These are phyloP conservation scores for Protophormia terraenovae DNA, from an alignment of 2,888 invertebrate species.

Conservation along the genomic window DNA sequence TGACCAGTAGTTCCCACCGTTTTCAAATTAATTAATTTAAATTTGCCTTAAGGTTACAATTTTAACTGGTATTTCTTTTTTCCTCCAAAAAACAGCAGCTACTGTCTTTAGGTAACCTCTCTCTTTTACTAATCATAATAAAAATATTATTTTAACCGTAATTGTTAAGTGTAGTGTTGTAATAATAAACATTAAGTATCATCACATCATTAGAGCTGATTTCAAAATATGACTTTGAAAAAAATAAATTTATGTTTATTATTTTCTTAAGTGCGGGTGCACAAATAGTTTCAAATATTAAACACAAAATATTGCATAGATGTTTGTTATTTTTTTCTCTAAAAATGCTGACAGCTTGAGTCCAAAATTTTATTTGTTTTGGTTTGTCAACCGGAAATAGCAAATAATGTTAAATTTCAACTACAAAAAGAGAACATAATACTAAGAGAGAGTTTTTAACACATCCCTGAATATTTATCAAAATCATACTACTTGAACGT, in stretches of 20 bases:
- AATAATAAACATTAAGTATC: constrained; percentile 27
- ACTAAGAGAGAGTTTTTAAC: background rate
- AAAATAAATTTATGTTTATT: constrained; percentile 1
- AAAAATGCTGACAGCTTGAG: constrained; percentile 30
- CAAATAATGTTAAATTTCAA: background rate
- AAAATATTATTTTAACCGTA: constrained; percentile 79
- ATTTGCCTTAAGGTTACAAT: constrained; percentile 4
- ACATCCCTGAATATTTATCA: background rate
- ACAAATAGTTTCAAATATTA: background rate
- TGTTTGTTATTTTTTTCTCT: background rate
- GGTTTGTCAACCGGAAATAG: constrained; percentile 50
- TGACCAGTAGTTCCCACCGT: constrained; percentile 39
- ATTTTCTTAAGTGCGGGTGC: constrained; percentile 42
- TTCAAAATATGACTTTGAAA: constrained; percentile 31
- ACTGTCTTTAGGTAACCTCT: too few relatives aligned
- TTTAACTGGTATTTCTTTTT: too few relatives aligned
- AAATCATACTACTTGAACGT: constrained; percentile 46
- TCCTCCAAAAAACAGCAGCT: too few relatives aligned
- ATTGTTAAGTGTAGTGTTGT: constrained; percentile 67
- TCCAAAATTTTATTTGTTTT: background rate
- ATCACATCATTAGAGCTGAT: constrained; percentile 10
- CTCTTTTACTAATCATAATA: too few relatives aligned
- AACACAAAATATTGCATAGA: constrained; percentile 14
- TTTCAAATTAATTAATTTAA: constrained; percentile 1
- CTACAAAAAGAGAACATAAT: too few relatives aligned